Percentiles rank a stretch among this genome's conserved stretches.
Evolutionary conservation across 2,888 invertebrate genomes (phyloP).

Genomic region (Phortica magna): DNA sequence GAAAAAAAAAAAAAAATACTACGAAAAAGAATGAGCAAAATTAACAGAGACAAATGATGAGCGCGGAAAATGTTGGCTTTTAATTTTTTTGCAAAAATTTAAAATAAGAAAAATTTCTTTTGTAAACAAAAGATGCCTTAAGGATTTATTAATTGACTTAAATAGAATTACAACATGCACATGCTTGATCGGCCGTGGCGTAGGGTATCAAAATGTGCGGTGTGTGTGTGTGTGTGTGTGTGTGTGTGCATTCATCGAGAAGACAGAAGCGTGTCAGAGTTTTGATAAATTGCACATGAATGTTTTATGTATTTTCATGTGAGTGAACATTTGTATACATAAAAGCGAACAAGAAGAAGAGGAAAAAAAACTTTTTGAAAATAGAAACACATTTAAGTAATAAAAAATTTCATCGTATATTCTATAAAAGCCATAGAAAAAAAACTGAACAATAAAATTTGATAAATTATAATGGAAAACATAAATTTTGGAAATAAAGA

Average conservation of each 20-base stretch:
- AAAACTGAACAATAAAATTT: conserved; percentile 44
- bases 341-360: too few species aligned
- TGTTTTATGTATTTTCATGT: conserved; percentile 7
- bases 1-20: conserved; percentile 42
- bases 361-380: too few species aligned
- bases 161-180: background rate
- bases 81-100: conserved; percentile 66
- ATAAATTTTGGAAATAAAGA: conserved; percentile 41
- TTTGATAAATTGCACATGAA: conserved; percentile 56
- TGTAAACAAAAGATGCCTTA: too few species aligned
- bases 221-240: conserved; percentile 44
- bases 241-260: conserved; percentile 42
- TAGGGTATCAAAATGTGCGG: background rate
- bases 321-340: background rate
- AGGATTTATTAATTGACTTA: too few species aligned
- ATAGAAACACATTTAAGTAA: background rate
- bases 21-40: background rate
- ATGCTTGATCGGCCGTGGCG: background rate
- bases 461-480: conserved; percentile 61
- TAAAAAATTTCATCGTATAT: background rate
- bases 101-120: conserved; percentile 5
- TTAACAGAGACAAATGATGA: conserved; percentile 68
- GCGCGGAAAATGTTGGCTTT: conserved; percentile 64
- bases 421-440: conserved; percentile 51
- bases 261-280: conserved; percentile 67